phyloP scores from a whole-genome alignment of 2,888 invertebrate species.

The Thalpophila matura region DNA sequence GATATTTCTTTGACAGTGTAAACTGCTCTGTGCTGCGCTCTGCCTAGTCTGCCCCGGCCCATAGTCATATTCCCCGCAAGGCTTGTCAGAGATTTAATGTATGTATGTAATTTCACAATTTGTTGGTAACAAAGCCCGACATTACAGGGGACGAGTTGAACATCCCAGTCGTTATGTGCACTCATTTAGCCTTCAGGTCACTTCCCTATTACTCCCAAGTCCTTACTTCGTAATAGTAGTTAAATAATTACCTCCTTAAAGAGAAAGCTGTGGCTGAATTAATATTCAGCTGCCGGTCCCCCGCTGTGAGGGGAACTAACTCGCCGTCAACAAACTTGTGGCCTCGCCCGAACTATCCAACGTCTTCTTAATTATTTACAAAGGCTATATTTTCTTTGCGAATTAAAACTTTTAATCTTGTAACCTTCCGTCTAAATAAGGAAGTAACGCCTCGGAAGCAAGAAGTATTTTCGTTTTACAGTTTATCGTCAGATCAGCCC shows the following conservation, averaged over 20 bases:
- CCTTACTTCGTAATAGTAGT: conserved; percentile 29
- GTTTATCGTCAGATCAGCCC: neutral
- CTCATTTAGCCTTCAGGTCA: conserved; percentile 13
- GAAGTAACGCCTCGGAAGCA: neutral
- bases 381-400: conserved; percentile 49
- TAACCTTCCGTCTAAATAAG: conserved; percentile 10
- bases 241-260: conserved; percentile 51
- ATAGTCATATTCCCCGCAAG: too few relatives aligned
- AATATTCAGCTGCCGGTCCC: conserved; percentile 41
- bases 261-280: conserved; percentile 45
- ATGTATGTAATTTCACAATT: neutral
- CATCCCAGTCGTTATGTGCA: neutral
- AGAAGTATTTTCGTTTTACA: neutral
- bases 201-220: conserved; percentile 16
- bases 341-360: conserved; percentile 43
- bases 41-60: too few relatives aligned
- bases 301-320: conserved; percentile 33
- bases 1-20: too few relatives aligned
- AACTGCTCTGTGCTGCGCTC: too few relatives aligned
- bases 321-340: conserved; percentile 53
- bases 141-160: neutral
- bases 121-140: neutral
- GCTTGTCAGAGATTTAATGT: neutral
- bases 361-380: conserved; percentile 52
- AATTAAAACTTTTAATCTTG: conserved; percentile 37